Evolutionary conservation across 2,888 invertebrate genomes (phyloP), one percentile per base, ranked within the genome.

Genomic region (Abrostola triplasia): DNA sequence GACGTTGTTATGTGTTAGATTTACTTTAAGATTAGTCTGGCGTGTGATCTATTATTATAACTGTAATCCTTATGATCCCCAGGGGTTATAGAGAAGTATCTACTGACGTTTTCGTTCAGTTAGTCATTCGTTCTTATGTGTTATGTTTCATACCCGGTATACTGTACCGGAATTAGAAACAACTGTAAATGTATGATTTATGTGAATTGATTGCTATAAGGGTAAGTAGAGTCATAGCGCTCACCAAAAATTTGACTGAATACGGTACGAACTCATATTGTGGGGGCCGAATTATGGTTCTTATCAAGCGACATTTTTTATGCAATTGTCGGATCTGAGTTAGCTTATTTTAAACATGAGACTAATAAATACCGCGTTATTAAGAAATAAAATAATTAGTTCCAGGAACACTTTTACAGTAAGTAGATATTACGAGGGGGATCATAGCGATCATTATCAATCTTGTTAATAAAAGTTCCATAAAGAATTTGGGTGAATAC

Each of bases 1-100:
- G 50, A 74, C 60, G 66, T 55, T 64, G 59, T 66, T 66, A 61
- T 63, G 56, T 63, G 59, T 78, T 62, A 72, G 76, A 77, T 77
- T 72, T 65, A 65, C 64, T 72, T 61, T 57, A 35, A 69, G 76
- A 78, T 77, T 75, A 78, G 60, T 63, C 12, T 44, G 9, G 53
- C 35, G 60, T 48, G 70, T 75, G 59, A 75, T 75, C 71, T 75
- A 59, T 44, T 62, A 49, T 65, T 66, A 49, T 74, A 52, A 53
- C 64, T 57, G 70, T 57, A 61, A 74, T 36, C 58, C 42, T 12
- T 41, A 37, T 41, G 48, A 44, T 56, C 35, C 49, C 59, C 44
- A 42, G 54, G 62, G 74, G 54, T 57, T 52, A 57, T 50, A 41
- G 42, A 41, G 49, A 69, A 54, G 54, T 54, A 41, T n/a, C n/a